These are phyloP conservation scores for Drosophila simulans DNA, from an alignment of 1,140 invertebrate genomes.

Conservation along the genomic window DNA sequence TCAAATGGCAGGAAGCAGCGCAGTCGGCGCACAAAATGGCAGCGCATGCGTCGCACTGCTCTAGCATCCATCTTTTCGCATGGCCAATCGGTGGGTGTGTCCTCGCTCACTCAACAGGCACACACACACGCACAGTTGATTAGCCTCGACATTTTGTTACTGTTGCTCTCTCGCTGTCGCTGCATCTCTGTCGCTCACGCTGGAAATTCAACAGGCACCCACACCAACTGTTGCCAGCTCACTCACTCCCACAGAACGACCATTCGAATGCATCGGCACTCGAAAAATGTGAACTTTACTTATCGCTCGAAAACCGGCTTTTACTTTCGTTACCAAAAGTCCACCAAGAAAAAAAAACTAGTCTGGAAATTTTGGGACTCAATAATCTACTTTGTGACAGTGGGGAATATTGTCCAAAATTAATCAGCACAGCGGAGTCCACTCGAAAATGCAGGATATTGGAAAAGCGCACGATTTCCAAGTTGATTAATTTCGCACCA, in stretches of 20 bases:
- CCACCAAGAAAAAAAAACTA: constrained; percentile 5
- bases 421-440: constrained; percentile 22
- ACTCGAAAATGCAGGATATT: constrained; percentile 60
- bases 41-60: constrained; percentile 65
- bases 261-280: constrained; percentile 32
- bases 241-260: constrained; percentile 1
- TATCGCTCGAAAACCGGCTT: constrained; percentile 35
- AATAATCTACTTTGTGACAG: constrained; percentile 7
- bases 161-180: constrained; percentile 32
- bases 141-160: constrained; percentile 76
- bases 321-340: constrained; percentile 44
- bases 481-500: constrained; percentile 66
- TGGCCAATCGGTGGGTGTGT: constrained; percentile 66
- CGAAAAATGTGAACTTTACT: constrained; percentile 20
- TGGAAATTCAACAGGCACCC: constrained; percentile 71
- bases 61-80: constrained; percentile 67
- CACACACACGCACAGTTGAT: constrained; percentile 52
- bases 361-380: constrained; percentile 12
- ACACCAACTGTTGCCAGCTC: constrained; percentile 30
- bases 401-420: constrained; percentile 2
- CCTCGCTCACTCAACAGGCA: constrained; percentile 21
- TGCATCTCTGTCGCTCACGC: constrained; percentile 1
- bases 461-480: constrained; percentile 69
- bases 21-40: constrained; percentile 26
- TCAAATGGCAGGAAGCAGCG: constrained; percentile 38